Evolutionary conservation across 2,113 vertebrate species (phyloP).

Genomic region (Callipepla squamata): DNA sequence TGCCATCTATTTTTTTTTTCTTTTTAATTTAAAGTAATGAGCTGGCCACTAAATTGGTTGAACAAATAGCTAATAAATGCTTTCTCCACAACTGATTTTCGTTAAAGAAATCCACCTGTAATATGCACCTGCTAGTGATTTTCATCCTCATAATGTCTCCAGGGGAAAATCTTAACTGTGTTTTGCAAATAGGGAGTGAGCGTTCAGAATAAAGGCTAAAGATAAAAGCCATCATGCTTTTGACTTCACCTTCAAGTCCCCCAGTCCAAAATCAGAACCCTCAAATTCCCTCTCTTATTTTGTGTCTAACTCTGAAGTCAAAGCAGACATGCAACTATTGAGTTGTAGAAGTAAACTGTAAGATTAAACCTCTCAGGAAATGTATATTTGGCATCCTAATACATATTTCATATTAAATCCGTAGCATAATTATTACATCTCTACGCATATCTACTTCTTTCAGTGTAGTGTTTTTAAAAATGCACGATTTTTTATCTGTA

Average conservation of each 20-base stretch:
- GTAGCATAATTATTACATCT: not conserved
- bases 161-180: not conserved
- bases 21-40: not conserved
- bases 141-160: not conserved
- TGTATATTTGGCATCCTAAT: not conserved
- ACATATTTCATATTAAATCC: not conserved
- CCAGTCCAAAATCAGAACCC: not conserved
- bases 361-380: not conserved
- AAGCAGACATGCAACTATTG: not conserved
- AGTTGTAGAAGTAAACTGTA: not conserved
- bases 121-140: not conserved
- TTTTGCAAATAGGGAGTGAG: rapidly evolving
- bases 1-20: not conserved
- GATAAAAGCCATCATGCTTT: not conserved
- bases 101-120: not conserved
- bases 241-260: not conserved
- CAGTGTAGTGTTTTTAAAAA: not conserved
- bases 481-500: not conserved
- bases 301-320: not conserved
- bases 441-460: not conserved
- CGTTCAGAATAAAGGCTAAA: not conserved
- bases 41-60: not conserved
- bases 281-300: not conserved
- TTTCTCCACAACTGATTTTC: not conserved
- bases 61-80: not conserved